Conservation (phyloP, 2,888 invertebrate species). For the Lithophane semibrunnea region DNA sequence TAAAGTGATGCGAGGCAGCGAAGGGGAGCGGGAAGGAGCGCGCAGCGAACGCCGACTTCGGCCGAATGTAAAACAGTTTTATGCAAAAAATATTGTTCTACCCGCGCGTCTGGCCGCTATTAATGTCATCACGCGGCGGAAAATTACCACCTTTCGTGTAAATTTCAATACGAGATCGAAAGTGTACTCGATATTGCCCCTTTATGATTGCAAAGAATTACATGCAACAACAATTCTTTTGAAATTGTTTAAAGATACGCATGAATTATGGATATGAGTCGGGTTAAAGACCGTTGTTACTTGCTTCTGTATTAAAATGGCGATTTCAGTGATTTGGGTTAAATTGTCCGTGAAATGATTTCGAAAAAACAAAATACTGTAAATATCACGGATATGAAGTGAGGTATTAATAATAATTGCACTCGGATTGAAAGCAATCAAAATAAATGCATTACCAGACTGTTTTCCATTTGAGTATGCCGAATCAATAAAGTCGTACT, state of each 20-base stretch:
- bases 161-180: conserved; percentile 86
- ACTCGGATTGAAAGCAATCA: conserved; percentile 60
- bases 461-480: conserved; percentile 53
- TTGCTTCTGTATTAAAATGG: conserved; percentile 76
- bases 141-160: conserved; percentile 88
- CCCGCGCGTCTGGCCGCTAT: conserved; percentile 78
- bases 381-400: conserved; percentile 60
- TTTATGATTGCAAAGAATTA: conserved; percentile 79
- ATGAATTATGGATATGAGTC: conserved; percentile 83
- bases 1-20: conserved; percentile 72
- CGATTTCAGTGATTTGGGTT: conserved; percentile 78
- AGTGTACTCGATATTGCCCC: conserved; percentile 77
- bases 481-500: conserved; percentile 60
- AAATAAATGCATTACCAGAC: conserved; percentile 50
- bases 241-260: conserved; percentile 78
- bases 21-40: conserved; percentile 57
- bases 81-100: conserved; percentile 83
- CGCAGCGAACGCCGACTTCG: conserved; percentile 67
- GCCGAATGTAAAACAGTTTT: conserved; percentile 80
- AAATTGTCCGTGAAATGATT: conserved; percentile 84
- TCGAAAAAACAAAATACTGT: conserved; percentile 66
- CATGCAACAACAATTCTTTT: conserved; percentile 76
- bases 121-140: conserved; percentile 87
- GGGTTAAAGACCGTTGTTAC: conserved; percentile 78
- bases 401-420: conserved; percentile 62